These are phyloP conservation scores for Recurvirostra avosetta DNA, from an alignment of 2,113 vertebrate genomes.

Conservation along the genomic window DNA sequence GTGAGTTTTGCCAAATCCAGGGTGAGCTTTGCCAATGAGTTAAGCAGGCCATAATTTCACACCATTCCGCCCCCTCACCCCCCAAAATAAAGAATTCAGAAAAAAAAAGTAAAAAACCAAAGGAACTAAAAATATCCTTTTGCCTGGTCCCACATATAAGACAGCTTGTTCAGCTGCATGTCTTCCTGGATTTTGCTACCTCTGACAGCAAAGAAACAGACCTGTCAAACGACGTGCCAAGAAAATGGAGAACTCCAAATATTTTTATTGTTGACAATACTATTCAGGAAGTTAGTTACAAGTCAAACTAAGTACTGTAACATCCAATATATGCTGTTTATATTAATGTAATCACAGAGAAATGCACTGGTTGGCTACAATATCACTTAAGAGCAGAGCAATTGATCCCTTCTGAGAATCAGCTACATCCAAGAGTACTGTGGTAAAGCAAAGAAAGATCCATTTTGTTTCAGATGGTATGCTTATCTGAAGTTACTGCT, in stretches of 20 bases:
- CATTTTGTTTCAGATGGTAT: not conserved
- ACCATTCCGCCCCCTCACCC: not conserved
- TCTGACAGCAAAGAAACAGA: not conserved
- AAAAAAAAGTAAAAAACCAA: not conserved
- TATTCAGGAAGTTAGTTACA: not conserved
- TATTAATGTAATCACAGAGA: not conserved
- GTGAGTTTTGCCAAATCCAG: not conserved
- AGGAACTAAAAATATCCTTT: not conserved
- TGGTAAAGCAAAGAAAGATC: not conserved
- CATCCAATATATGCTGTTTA: not conserved
- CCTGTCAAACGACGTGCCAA: not conserved
- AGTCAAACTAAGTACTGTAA: constrained; percentile 5
- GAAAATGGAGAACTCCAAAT: not conserved
- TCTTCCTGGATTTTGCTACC: constrained; percentile 23
- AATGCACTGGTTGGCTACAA: not conserved
- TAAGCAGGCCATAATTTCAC: not conserved
- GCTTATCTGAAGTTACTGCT: not conserved
- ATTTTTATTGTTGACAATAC: not conserved
- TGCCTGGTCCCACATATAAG: not conserved
- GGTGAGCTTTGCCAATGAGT: not conserved
- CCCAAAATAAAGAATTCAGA: not conserved
- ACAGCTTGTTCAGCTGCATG: not conserved
- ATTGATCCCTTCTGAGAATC: not conserved
- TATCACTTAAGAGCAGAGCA: not conserved
- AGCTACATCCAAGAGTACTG: not conserved